Conservation (phyloP, 2,113 vertebrate genomes). For the Colossoma macropomum region DNA sequence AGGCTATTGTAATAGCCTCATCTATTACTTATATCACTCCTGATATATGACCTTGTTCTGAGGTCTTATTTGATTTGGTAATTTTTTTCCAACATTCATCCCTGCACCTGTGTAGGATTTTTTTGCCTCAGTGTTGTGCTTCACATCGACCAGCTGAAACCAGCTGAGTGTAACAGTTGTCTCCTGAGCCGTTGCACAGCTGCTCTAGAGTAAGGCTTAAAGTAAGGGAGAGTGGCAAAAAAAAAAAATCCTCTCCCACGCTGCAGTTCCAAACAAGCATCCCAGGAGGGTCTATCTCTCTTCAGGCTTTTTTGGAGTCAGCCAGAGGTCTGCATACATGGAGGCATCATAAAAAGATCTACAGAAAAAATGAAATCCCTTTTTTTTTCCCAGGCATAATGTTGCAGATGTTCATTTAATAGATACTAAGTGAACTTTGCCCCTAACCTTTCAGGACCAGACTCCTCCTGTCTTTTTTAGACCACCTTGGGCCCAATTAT, state of each 20-base stretch:
- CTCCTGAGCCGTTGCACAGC: conserved; percentile 34
- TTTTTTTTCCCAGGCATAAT: not conserved
- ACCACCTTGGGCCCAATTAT: conserved; percentile 16
- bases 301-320: conserved; percentile 5
- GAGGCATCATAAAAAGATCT: not conserved
- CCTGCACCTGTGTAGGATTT: conserved; percentile 11
- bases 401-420: not conserved
- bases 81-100: conserved; percentile 12
- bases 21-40: conserved; percentile 5
- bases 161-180: conserved; percentile 39
- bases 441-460: not conserved
- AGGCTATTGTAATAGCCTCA: conserved; percentile 27
- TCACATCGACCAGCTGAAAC: conserved; percentile 43
- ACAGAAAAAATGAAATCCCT: not conserved
- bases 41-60: conserved; percentile 27
- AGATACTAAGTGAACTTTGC: conserved; percentile 1
- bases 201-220: conserved; percentile 17
- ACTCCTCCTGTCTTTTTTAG: not conserved
- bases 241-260: conserved; percentile 9
- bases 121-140: not conserved
- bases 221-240: not conserved
- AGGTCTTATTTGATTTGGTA: conserved; percentile 15
- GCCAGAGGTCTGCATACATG: not conserved
- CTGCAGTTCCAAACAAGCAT: conserved; percentile 16
- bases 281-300: not conserved